phyloP scores from a whole-genome alignment of 2,888 invertebrate genomes.

The Metopia argyrocephala region DNA sequence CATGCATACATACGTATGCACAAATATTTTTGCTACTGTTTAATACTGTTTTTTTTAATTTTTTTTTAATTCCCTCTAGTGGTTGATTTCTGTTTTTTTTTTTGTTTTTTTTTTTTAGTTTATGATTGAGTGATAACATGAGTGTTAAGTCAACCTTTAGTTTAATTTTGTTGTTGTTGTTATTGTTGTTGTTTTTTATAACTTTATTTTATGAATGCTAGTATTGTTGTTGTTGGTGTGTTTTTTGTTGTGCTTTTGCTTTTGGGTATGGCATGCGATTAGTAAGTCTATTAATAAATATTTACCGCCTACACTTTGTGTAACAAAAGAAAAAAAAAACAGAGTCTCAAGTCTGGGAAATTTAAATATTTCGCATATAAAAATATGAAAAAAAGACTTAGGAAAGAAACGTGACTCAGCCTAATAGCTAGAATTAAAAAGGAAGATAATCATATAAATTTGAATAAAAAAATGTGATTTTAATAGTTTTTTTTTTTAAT shows the following conservation, averaged over 20 bases:
- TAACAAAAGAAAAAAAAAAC: not conserved
- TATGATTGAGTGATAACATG: conserved; percentile 44
- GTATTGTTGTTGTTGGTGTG: not conserved
- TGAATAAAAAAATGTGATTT: too few relatives aligned
- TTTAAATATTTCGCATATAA: not conserved
- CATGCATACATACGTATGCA: too few relatives aligned
- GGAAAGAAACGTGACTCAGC: conserved; percentile 1
- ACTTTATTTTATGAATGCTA: not conserved
- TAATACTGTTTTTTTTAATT: not conserved
- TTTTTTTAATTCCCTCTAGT: not conserved
- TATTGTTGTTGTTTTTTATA: not conserved
- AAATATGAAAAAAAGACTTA: conserved; percentile 16
- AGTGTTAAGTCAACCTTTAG: conserved; percentile 20
- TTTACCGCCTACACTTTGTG: conserved; percentile 10
- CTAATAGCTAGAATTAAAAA: not conserved
- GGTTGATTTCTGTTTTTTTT: not conserved
- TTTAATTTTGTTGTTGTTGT: conserved; percentile 20
- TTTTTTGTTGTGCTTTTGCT: too few relatives aligned
- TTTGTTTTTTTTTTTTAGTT: not conserved
- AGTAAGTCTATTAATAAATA: conserved; percentile 13
- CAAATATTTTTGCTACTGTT: conserved; percentile 32
- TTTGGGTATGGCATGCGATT: conserved; percentile 14
- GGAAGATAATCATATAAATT: too few relatives aligned
- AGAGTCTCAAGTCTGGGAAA: not conserved
- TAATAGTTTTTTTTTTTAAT: too few relatives aligned